phyloP scores from a whole-genome alignment of 1,140 invertebrate species.

The Musca domestica region DNA sequence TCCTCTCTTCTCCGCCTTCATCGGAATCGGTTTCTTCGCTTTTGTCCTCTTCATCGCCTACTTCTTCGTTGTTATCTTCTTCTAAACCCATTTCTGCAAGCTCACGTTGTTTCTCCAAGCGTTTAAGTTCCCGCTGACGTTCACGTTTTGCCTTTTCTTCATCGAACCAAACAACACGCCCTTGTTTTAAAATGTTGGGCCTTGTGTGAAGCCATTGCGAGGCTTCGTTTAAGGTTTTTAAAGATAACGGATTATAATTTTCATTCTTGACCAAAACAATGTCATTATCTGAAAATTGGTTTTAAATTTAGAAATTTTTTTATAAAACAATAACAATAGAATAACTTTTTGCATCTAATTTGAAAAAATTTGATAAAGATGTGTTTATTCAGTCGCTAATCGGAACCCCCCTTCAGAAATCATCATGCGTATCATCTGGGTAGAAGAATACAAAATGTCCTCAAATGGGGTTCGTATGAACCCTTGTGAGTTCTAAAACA shows the following conservation, averaged over 20 bases:
- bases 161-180: constrained; percentile 62
- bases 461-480: too few relatives aligned
- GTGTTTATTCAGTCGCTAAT: too few relatives aligned
- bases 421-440: too few relatives aligned
- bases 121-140: constrained; percentile 35
- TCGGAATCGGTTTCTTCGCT: constrained; percentile 49
- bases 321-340: not conserved
- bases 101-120: constrained; percentile 54
- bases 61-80: constrained; percentile 45
- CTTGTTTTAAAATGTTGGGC: constrained; percentile 76
- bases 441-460: too few relatives aligned
- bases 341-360: too few relatives aligned
- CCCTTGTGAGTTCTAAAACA: too few relatives aligned
- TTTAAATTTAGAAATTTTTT: not conserved
- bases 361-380: too few relatives aligned
- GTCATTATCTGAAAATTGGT: constrained; percentile 41
- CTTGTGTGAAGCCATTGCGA: constrained; percentile 82
- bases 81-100: constrained; percentile 57
- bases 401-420: too few relatives aligned
- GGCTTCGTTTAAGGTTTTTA: constrained; percentile 62
- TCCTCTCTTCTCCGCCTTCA: constrained; percentile 58
- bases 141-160: constrained; percentile 42
- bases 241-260: constrained; percentile 55
- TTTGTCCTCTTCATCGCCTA: constrained; percentile 31
- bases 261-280: constrained; percentile 54